Evolutionary conservation across 2,888 invertebrate species (phyloP).

Genomic region (Frankliniella intonsa): DNA sequence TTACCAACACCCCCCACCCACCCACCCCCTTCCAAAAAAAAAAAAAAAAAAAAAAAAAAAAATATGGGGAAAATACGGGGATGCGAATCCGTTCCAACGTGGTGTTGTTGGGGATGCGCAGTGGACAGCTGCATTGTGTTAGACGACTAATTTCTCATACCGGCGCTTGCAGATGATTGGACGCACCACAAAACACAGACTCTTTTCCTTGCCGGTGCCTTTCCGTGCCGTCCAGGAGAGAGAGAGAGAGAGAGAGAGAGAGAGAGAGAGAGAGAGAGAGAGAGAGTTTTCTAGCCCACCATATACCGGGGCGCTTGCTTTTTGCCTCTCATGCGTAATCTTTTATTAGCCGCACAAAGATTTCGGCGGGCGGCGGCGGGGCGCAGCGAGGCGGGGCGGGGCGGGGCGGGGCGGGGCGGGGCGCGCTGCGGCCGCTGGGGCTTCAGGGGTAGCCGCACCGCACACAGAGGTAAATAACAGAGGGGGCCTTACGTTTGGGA

Average conservation of each 20-base stretch:
- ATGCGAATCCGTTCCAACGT: too few species aligned
- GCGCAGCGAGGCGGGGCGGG: too few species aligned
- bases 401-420: not conserved
- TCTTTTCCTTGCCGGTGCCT: not conserved
- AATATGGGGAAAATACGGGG: too few species aligned
- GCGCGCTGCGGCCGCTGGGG: not conserved
- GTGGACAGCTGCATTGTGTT: too few species aligned
- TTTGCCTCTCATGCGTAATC: slow-evolving; percentile 19
- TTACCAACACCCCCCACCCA: too few species aligned
- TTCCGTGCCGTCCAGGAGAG: too few species aligned
- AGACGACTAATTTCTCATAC: not conserved
- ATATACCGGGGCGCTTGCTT: not conserved
- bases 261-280: too few species aligned
- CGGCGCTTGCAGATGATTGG: not conserved
- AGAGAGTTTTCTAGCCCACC: not conserved
- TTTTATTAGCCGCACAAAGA: slow-evolving; percentile 23
- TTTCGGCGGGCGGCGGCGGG: not conserved
- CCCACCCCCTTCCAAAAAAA: too few species aligned
- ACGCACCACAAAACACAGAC: not conserved
- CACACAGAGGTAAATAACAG: not conserved
- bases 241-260: too few species aligned
- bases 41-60: too few species aligned
- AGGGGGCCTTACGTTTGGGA: not conserved
- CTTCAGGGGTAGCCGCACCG: not conserved
- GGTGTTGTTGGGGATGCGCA: too few species aligned